These are phyloP conservation scores for Athripsodes cinereus DNA, from an alignment of 2,888 invertebrate genomes.

Conservation along the genomic window DNA sequence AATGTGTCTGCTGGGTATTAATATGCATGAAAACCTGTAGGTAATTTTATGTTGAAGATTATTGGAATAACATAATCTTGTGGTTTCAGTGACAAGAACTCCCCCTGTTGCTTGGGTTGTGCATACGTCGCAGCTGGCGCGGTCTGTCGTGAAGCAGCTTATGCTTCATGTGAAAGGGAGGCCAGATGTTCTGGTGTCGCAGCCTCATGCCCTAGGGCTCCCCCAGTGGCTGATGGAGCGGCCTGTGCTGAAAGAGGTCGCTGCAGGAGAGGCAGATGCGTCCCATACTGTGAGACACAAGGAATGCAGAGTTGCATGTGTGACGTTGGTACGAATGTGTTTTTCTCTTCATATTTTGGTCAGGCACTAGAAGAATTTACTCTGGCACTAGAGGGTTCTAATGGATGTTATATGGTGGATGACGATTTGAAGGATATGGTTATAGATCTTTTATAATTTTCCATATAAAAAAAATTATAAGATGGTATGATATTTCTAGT, in stretches of 20 bases:
- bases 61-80: too few relatives aligned
- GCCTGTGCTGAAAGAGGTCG: conserved; percentile 88
- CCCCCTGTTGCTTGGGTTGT: conserved; percentile 91
- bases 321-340: conserved; percentile 65
- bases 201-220: conserved; percentile 79
- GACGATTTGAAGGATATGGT: too few relatives aligned
- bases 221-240: conserved; percentile 79
- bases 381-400: too few relatives aligned
- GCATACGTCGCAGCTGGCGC: conserved; percentile 76
- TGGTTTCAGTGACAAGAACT: conserved; percentile 81
- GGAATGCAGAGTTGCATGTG: conserved; percentile 95
- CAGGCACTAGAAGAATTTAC: too few relatives aligned
- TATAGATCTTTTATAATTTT: too few relatives aligned
- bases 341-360: too few relatives aligned
- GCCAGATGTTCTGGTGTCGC: conserved; percentile 75
- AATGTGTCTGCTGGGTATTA: too few relatives aligned
- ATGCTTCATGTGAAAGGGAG: conserved; percentile 88
- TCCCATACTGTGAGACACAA: conserved; percentile 92
- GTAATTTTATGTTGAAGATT: too few relatives aligned
- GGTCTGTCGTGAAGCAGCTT: conserved; percentile 86
- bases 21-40: too few relatives aligned
- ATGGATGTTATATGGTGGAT: too few relatives aligned
- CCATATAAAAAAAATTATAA: too few relatives aligned
- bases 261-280: conserved; percentile 85
- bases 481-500: conserved; percentile 50